Percentiles rank a stretch among this genome's conserved stretches.
phyloP scores from a whole-genome alignment of 2,888 invertebrate species.

The Alloplasta piceator region DNA sequence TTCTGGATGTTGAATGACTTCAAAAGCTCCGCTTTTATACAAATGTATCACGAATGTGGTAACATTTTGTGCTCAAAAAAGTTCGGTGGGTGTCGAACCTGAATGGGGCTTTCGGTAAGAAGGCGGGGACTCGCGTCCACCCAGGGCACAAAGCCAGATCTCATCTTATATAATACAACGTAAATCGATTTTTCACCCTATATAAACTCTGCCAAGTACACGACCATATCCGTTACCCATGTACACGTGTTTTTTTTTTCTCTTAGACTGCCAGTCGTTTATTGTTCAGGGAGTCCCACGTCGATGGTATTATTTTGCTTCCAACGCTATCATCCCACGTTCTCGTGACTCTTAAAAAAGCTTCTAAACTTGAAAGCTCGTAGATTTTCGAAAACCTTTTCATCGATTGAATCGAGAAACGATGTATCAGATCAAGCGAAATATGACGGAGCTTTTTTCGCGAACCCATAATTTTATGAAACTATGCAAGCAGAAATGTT shows the following conservation, averaged over 20 bases:
- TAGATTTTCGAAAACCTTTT: neutral
- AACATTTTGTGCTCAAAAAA: neutral
- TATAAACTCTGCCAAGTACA: neutral
- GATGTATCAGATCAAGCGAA: neutral
- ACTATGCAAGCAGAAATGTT: too few species aligned
- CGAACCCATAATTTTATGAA: neutral
- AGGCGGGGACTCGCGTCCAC: neutral
- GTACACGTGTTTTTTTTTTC: slow-evolving; percentile 10
- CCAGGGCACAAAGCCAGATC: slow-evolving; percentile 20
- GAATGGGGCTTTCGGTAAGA: slow-evolving; percentile 8
- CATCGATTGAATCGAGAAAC: slow-evolving; percentile 9
- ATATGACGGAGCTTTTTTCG: neutral
- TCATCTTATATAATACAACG: neutral
- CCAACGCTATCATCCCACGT: neutral
- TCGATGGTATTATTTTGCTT: slow-evolving; percentile 16
- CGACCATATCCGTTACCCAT: neutral
- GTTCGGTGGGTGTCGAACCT: neutral
- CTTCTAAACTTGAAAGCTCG: neutral
- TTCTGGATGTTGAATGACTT: neutral
- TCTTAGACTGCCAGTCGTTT: slow-evolving; percentile 6
- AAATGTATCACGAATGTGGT: neutral
- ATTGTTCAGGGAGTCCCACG: slow-evolving; percentile 28
- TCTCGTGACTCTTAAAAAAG: neutral
- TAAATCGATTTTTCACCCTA: slow-evolving; percentile 21
- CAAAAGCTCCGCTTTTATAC: neutral